These are phyloP conservation scores for Synanthedon vespiformis DNA, from an alignment of 2,888 invertebrate genomes.

Conservation along the genomic window DNA sequence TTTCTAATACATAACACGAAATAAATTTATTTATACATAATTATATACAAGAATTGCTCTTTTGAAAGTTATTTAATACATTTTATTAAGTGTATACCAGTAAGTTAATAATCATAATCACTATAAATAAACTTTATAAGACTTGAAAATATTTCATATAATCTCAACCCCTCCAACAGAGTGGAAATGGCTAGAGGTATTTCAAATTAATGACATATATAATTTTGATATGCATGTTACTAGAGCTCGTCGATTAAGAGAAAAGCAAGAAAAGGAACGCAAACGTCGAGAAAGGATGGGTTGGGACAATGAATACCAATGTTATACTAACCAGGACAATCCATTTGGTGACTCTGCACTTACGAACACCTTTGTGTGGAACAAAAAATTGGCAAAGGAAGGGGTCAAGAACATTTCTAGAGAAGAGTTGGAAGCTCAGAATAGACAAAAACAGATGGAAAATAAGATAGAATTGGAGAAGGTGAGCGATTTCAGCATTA, in stretches of 20 bases:
- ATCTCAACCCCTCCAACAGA: too few relatives aligned
- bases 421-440: constrained; percentile 85
- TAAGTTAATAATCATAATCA: too few relatives aligned
- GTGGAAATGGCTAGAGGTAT: too few relatives aligned
- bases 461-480: constrained; percentile 94
- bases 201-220: too few relatives aligned
- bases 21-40: too few relatives aligned
- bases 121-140: too few relatives aligned
- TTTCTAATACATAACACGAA: too few relatives aligned
- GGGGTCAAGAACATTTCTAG: constrained; percentile 83
- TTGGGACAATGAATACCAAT: constrained; percentile 96
- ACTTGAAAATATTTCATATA: too few relatives aligned
- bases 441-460: constrained; percentile 89
- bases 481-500: constrained; percentile 34
- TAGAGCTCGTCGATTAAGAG: constrained; percentile 79
- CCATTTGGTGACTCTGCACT: constrained; percentile 98
- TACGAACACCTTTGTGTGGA: constrained; percentile 96
- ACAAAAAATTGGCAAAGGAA: constrained; percentile 94
- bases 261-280: constrained; percentile 92
- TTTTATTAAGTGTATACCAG: too few relatives aligned
- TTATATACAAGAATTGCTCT: too few relatives aligned
- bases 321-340: constrained; percentile 98
- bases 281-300: constrained; percentile 93
- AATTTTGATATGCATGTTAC: too few relatives aligned
- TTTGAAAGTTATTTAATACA: too few relatives aligned